Conservation (phyloP, 2,888 invertebrate genomes). For the Polyploca ridens region DNA sequence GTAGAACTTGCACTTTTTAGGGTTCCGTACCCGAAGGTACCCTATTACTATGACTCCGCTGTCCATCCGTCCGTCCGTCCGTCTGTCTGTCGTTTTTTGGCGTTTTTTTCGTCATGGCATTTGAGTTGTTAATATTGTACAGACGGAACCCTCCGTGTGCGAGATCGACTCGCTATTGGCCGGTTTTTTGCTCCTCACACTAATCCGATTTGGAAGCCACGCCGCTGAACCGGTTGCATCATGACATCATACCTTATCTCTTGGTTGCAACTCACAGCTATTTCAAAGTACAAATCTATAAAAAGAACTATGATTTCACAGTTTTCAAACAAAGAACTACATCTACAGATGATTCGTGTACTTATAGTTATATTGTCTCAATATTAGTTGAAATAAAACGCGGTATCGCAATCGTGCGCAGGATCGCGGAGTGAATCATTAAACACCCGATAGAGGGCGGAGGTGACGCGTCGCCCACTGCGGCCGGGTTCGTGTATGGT, state of each 20-base stretch:
- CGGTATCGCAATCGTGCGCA: conserved; percentile 27
- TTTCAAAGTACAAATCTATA: background rate
- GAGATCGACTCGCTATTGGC: too few relatives aligned
- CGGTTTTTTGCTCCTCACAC: too few relatives aligned
- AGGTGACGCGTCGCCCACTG: conserved; percentile 58
- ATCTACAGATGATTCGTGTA: background rate
- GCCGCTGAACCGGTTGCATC: background rate
- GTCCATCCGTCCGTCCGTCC: too few relatives aligned
- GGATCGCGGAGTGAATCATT: conserved; percentile 57
- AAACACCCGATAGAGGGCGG: conserved; percentile 58
- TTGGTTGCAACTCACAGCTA: background rate
- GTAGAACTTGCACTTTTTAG: too few relatives aligned
- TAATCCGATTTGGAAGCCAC: too few relatives aligned
- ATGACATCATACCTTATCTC: background rate
- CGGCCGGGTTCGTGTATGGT: conserved; percentile 27
- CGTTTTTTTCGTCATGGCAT: too few relatives aligned
- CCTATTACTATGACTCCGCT: too few relatives aligned
- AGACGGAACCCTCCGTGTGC: too few relatives aligned
- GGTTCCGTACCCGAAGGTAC: too few relatives aligned
- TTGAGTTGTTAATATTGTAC: too few relatives aligned
- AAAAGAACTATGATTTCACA: background rate
- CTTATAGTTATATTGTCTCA: background rate
- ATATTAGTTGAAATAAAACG: conserved; percentile 2
- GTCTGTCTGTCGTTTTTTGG: too few relatives aligned
- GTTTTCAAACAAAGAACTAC: conserved; percentile 1